Percentiles rank a stretch among this genome's conserved stretches.
Conservation (phyloP, 2,888 invertebrate genomes). For the Microchrysa polita region DNA sequence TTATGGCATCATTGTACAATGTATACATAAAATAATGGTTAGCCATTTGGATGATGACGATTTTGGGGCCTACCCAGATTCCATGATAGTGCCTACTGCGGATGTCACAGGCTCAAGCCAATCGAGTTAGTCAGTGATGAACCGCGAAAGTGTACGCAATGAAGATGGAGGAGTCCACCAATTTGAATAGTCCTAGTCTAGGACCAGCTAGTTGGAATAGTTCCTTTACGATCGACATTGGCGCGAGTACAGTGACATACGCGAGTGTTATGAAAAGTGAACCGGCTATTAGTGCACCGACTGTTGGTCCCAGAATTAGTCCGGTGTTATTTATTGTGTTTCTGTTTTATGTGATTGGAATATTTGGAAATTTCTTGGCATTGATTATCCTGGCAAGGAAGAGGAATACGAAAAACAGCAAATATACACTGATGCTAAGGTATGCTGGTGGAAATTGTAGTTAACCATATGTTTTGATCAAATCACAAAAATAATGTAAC, state of each 20-base stretch:
- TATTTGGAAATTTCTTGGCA: constrained; percentile 80
- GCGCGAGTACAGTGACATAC: not conserved
- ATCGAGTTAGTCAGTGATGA: constrained; percentile 44
- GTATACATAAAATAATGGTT: too few relatives aligned
- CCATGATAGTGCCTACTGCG: constrained; percentile 3
- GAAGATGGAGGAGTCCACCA: constrained; percentile 31
- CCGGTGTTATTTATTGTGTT: constrained; percentile 38
- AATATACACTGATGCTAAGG: constrained; percentile 77
- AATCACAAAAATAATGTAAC: too few relatives aligned
- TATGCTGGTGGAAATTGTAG: constrained; percentile 50
- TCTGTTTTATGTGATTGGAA: constrained; percentile 73
- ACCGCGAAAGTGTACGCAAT: constrained; percentile 35
- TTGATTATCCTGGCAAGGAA: constrained; percentile 77
- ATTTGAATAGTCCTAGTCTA: constrained; percentile 11
- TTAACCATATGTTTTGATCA: too few relatives aligned
- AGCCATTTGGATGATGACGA: constrained; percentile 2
- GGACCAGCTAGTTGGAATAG: not conserved
- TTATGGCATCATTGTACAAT: too few relatives aligned
- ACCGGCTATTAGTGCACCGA: too few relatives aligned
- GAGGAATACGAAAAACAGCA: constrained; percentile 77
- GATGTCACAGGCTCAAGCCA: constrained; percentile 27
- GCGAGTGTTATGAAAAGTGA: constrained; percentile 12
- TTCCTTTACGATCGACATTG: not conserved
- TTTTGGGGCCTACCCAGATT: not conserved
- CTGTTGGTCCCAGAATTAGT: constrained; percentile 8